These are phyloP conservation scores for Caenorhabditis remanei DNA, from an alignment of 1,140 invertebrate genomes.

Conservation along the genomic window DNA sequence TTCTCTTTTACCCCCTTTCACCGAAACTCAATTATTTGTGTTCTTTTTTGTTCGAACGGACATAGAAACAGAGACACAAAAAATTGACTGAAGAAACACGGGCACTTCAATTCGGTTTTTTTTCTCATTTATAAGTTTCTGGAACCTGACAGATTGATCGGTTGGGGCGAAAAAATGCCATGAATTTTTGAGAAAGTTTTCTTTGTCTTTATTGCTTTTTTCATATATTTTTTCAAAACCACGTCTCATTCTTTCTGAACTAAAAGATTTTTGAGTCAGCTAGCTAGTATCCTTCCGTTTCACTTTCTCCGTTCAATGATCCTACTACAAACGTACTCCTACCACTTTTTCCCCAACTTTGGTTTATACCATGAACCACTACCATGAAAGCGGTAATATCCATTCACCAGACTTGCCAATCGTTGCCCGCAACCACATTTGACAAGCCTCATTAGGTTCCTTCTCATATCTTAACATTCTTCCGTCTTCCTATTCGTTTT, in stretches of 20 bases:
- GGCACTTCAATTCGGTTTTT: not conserved
- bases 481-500: conserved; percentile 38
- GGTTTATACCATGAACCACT: too few relatives aligned
- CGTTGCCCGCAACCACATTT: conserved; percentile 14
- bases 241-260: too few relatives aligned
- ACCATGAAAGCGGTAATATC: not conserved
- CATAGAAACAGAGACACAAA: not conserved
- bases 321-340: too few relatives aligned
- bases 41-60: conserved; percentile 36
- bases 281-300: too few relatives aligned
- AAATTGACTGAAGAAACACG: not conserved
- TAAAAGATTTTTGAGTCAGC: too few relatives aligned
- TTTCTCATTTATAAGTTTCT: conserved; percentile 2
- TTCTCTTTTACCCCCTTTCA: conserved; percentile 17
- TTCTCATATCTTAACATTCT: conserved; percentile 47
- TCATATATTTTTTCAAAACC: too few relatives aligned
- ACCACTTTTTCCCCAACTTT: too few relatives aligned
- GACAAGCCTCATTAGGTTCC: conserved; percentile 47
- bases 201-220: not conserved
- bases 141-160: not conserved
- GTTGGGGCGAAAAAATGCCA: not conserved
- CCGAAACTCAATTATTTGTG: conserved; percentile 41
- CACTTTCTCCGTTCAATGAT: too few relatives aligned
- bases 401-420: too few relatives aligned
- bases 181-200: not conserved